Percentiles rank a stretch among this genome's conserved stretches.
These are phyloP conservation scores for Smutsia gigantea DNA, from an alignment of 2,797 vertebrate genomes.

Conservation along the genomic window DNA sequence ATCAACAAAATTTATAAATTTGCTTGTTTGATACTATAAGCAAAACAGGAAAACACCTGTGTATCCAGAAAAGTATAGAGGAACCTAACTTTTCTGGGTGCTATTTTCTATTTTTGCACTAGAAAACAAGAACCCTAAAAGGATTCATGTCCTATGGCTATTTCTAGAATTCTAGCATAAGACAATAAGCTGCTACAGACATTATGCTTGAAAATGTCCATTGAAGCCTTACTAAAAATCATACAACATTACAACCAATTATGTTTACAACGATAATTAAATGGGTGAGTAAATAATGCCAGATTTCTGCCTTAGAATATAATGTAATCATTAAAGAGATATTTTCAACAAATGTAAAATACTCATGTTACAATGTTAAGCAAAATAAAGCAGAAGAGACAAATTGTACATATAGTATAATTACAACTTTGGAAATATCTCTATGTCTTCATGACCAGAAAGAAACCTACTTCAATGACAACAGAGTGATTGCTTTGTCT, in stretches of 20 bases:
- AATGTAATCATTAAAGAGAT: not conserved
- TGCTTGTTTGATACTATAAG: not conserved
- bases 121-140: not conserved
- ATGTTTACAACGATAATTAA: not conserved
- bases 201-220: not conserved
- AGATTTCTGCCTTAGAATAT: not conserved
- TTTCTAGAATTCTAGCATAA: not conserved
- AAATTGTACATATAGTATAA: not conserved
- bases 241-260: not conserved
- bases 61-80: no score
- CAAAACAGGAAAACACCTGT: not conserved
- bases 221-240: not conserved
- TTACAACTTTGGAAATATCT: not conserved
- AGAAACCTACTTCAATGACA: not conserved
- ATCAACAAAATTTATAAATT: not conserved
- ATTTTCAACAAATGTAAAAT: not conserved
- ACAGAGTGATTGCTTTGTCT: not conserved
- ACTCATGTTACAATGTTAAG: not conserved
- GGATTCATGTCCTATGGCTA: not conserved
- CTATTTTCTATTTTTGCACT: not conserved
- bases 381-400: not conserved
- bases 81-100: not conserved
- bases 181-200: not conserved
- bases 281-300: not conserved
- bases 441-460: not conserved